phyloP scores from a whole-genome alignment of 2,888 invertebrate species.

The Lagria hirta region DNA sequence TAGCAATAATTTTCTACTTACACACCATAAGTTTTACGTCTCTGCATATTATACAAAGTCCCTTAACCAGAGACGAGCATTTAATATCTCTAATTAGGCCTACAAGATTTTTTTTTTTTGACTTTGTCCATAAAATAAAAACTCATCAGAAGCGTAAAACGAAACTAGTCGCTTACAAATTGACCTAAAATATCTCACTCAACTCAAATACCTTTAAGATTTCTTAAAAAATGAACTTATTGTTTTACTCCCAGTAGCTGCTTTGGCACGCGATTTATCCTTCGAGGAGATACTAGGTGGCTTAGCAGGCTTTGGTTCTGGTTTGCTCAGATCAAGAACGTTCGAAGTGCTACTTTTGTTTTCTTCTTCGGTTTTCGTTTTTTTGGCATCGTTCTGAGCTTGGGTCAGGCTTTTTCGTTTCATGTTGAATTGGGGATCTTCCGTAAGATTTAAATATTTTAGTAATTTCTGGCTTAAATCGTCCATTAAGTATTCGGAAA shows the following conservation, averaged over 20 bases:
- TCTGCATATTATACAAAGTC: constrained; percentile 7
- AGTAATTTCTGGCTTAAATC: constrained; percentile 67
- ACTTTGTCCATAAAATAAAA: constrained; percentile 9
- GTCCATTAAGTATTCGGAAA: constrained; percentile 76
- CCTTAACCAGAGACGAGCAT: constrained; percentile 17
- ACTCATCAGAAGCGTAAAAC: constrained; percentile 11
- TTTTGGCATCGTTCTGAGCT: constrained; percentile 24
- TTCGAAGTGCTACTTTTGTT: constrained; percentile 52
- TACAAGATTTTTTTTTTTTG: constrained; percentile 6
- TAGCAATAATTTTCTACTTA: constrained; percentile 10
- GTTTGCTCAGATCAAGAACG: constrained; percentile 52
- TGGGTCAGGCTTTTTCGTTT: constrained; percentile 55
- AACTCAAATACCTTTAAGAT: constrained; percentile 45
- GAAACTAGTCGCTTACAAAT: constrained; percentile 9
- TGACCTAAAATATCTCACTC: constrained; percentile 17
- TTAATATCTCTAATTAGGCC: constrained; percentile 12
- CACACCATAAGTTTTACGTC: constrained; percentile 4
- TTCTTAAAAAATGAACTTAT: constrained; percentile 80
- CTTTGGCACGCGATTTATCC: constrained; percentile 74
- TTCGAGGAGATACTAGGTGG: constrained; percentile 64
- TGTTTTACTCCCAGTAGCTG: constrained; percentile 77
- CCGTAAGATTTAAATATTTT: constrained; percentile 66
- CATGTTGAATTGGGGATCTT: constrained; percentile 60
- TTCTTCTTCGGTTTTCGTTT: constrained; percentile 48
- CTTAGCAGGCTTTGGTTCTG: constrained; percentile 51